Conservation (phyloP, 2,888 invertebrate genomes). For the Drosophila birchii region DNA sequence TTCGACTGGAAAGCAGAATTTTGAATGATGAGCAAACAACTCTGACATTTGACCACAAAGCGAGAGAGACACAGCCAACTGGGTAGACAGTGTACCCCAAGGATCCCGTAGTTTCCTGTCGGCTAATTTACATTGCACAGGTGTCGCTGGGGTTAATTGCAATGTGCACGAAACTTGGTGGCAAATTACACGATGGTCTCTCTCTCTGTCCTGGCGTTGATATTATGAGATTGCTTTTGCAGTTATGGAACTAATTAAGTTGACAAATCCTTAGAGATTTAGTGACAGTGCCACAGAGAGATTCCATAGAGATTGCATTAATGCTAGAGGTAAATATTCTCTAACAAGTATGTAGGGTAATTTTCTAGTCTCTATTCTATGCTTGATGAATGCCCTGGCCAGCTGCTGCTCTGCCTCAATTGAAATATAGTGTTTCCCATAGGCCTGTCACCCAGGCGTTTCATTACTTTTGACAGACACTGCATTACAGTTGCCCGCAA, state of each 20-base stretch:
- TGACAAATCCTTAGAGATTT: not conserved
- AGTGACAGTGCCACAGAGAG: not conserved
- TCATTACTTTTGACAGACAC: slow-evolving; percentile 34
- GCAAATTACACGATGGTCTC: not conserved
- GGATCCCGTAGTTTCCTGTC: not conserved
- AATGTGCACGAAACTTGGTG: slow-evolving; percentile 6
- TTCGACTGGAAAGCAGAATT: slow-evolving; percentile 13
- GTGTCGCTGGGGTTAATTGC: slow-evolving; percentile 4
- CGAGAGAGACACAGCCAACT: slow-evolving; percentile 12
- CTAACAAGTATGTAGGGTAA: not conserved
- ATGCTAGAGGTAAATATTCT: not conserved
- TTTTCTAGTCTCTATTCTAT: not conserved
- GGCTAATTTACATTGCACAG: slow-evolving; percentile 2
- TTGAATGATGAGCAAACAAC: slow-evolving; percentile 17
- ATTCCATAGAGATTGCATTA: not conserved
- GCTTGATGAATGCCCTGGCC: not conserved
- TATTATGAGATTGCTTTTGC: not conserved
- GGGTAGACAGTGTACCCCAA: not conserved
- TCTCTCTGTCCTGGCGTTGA: not conserved
- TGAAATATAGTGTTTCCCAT: not conserved
- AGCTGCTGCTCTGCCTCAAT: not conserved
- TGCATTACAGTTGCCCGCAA: slow-evolving; percentile 4
- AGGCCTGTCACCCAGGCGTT: not conserved
- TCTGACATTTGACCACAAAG: not conserved
- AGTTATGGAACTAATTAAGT: slow-evolving; percentile 3